Evolutionary conservation across 2,888 invertebrate genomes (phyloP).

Genomic region (Ferrisia virgata): DNA sequence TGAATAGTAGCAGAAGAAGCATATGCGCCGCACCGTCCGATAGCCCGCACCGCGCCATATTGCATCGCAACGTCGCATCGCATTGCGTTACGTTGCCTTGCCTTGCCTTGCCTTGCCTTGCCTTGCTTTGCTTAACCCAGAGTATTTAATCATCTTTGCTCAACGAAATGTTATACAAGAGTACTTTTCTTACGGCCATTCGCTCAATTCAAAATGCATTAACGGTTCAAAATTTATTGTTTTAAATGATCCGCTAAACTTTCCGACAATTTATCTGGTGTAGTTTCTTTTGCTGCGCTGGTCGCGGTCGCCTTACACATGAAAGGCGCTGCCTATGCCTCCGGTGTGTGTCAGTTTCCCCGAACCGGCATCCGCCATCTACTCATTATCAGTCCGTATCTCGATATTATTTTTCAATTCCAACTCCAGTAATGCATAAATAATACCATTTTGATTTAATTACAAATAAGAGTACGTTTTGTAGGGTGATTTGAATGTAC

Average conservation of each 20-base stretch:
- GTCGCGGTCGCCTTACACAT: neutral
- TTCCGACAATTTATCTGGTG: neutral
- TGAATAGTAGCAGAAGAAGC: neutral
- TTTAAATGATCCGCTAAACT: neutral
- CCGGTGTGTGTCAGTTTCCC: neutral
- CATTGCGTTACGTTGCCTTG: neutral
- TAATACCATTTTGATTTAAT: neutral
- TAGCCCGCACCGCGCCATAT: neutral
- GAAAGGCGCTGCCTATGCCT: neutral
- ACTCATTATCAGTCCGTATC: neutral
- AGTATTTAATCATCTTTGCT: slow-evolving; percentile 23
- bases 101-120: neutral
- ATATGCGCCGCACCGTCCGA: neutral
- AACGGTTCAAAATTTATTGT: neutral
- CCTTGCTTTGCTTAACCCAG: too few species aligned
- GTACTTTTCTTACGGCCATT: neutral
- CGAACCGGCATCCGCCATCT: neutral
- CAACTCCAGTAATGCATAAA: neutral
- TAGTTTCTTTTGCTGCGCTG: neutral
- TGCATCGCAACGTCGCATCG: neutral
- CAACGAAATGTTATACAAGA: neutral
- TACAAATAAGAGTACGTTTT: neutral
- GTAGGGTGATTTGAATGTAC: neutral
- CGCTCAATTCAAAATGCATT: neutral
- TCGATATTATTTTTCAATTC: neutral